phyloP scores from a whole-genome alignment of 1,140 invertebrate genomes.

The Nomia melanderi region DNA sequence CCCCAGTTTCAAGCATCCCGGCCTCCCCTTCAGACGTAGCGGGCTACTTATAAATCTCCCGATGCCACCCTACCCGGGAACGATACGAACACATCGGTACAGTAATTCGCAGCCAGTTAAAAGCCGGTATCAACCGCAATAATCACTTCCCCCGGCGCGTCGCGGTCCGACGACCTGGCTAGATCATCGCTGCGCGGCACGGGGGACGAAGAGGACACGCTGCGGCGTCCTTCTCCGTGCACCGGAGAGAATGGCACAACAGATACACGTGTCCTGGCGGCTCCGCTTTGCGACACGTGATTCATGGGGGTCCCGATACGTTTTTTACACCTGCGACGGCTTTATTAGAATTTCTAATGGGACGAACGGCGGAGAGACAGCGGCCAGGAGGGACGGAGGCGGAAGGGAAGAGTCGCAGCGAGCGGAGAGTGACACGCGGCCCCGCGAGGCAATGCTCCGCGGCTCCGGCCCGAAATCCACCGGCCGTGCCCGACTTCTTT shows the following conservation, averaged over 20 bases:
- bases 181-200: slow-evolving; percentile 23
- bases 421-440: slow-evolving; percentile 72
- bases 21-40: not conserved
- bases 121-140: slow-evolving; percentile 39
- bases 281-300: slow-evolving; percentile 76
- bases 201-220: slow-evolving; percentile 40
- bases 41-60: not conserved
- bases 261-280: slow-evolving; percentile 76
- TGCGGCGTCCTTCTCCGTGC: slow-evolving; percentile 44
- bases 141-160: slow-evolving; percentile 34
- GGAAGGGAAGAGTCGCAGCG: slow-evolving; percentile 1
- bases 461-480: slow-evolving; percentile 66
- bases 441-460: slow-evolving; percentile 50
- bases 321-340: slow-evolving; percentile 77
- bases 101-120: slow-evolving; percentile 27
- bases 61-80: not conserved
- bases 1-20: not conserved
- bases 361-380: not conserved
- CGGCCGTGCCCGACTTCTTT: slow-evolving; percentile 71
- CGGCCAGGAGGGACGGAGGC: not conserved
- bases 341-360: slow-evolving; percentile 81
- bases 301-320: slow-evolving; percentile 77
- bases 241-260: slow-evolving; percentile 62
- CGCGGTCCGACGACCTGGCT: slow-evolving; percentile 10
- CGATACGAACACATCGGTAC: not conserved